Evolutionary conservation across 2,113 vertebrate species (phyloP), one percentile per base, ranked within the genome.

Genomic region (Pimephales promelas): DNA sequence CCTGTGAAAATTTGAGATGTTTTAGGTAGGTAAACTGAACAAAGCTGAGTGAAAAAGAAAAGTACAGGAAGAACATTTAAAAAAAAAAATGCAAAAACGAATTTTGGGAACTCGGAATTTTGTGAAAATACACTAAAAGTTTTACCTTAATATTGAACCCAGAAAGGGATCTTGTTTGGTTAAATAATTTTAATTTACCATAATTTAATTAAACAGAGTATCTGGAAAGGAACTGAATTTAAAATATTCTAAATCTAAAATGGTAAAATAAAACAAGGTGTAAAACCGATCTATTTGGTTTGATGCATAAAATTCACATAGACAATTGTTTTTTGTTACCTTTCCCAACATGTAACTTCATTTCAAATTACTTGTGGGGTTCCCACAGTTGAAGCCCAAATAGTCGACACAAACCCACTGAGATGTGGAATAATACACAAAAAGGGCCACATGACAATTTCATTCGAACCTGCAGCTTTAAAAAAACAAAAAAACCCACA

Each of bases 401-500:
- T 10, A 31, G 9, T 66, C 16, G 3, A 28, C 61, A 62, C 61
- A 62, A 14, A 40, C 34, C 3, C 54, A 40, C 43, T 43, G 31
- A n/a, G 20, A 77, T 16, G 11, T 59, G 34, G 11, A 36, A 57
- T 36, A 56, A 57, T n/a, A n/a, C 5, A 26, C 24, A 7, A 57
- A 34, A 16, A 57, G 22, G 7, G 14, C 36, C 76, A 61, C 14
- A 45, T 45, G 8, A 18, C 36, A 20, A 26, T 61, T 62, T 16
- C 56, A 28, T 45, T 79, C 34, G 16, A 52, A 31, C 45, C 52
- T 5, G 72, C n/a, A 61, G 75, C 56, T 78, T 78, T 61, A 28
- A 28, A 28, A 28, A 28, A 28, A n/a, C 5, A 59, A 78, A 61
- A 24, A 2, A 1, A 4, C 8, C 54, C 36, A 14, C n/a, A 10